phyloP scores from a whole-genome alignment of 2,888 invertebrate genomes.

The Leptopilina drosophilae region DNA sequence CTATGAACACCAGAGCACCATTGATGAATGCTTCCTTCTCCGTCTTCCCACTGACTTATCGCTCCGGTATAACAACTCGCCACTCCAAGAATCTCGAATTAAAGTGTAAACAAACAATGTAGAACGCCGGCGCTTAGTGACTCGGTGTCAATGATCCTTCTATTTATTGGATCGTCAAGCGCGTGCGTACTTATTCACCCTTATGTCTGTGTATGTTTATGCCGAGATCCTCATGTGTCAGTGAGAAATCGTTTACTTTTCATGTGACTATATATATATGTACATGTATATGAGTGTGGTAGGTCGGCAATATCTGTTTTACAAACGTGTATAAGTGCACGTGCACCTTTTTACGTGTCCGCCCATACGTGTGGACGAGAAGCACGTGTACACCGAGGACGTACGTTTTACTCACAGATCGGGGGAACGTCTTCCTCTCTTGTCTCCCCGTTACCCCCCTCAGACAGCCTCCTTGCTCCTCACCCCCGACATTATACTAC shows the following conservation, averaged over 20 bases:
- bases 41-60: slow-evolving; percentile 26
- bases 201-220: neutral
- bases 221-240: slow-evolving; percentile 22
- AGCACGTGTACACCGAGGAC: slow-evolving; percentile 59
- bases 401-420: slow-evolving; percentile 68
- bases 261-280: slow-evolving; percentile 49
- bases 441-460: slow-evolving; percentile 38
- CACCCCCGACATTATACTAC: slow-evolving; percentile 57
- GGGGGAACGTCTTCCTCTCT: slow-evolving; percentile 63
- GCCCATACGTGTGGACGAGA: slow-evolving; percentile 45
- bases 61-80: slow-evolving; percentile 24
- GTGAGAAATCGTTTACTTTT: slow-evolving; percentile 41
- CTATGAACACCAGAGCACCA: neutral
- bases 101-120: slow-evolving; percentile 54
- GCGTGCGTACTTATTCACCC: slow-evolving; percentile 54
- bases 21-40: neutral
- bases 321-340: slow-evolving; percentile 42
- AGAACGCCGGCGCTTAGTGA: slow-evolving; percentile 20
- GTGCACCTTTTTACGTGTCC: slow-evolving; percentile 47
- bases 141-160: slow-evolving; percentile 68
- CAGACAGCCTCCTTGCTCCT: slow-evolving; percentile 54
- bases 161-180: slow-evolving; percentile 68
- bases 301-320: slow-evolving; percentile 48
- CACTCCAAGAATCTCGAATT: slow-evolving; percentile 49
- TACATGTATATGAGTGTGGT: slow-evolving; percentile 47